Evolutionary conservation across 2,888 invertebrate species (phyloP), one percentile per base, ranked within the genome.

Genomic region (Barypeithes pellucidus): DNA sequence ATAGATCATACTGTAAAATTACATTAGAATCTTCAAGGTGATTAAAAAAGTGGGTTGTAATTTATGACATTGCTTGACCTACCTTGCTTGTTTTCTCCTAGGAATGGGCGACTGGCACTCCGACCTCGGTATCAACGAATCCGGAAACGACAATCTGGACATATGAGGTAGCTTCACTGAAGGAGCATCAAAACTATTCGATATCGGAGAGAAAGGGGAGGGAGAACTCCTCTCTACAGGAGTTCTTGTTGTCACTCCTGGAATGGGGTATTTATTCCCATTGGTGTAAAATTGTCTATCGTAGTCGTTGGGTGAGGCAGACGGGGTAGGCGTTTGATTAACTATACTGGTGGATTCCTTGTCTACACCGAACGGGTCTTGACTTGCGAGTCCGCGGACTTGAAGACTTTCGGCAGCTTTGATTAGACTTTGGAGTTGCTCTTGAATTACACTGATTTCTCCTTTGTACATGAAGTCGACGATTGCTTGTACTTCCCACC

Each of bases 391-490:
- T 3, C 95, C 95, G 20, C 94, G 91, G 76, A 95, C 93, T 85
- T 96, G 95, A 75, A 96, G 88, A 65, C 94, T 94, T 83, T 96
- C 95, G 0, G 96, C 96, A 2, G 95, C 95, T 81, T 94, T 93
- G 81, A 96, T 94, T 79, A 97, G 89, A 11, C 92, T 92, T 69
- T 93, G 91, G 24, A 96, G 88, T 76, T 95, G 94, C 83, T 95
- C 95, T 81, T 95, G 94, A 7, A 93, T 92, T 63, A 96, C 95
- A 78, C 94, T 94, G 80, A 96, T 95, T 87, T 96, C 95, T 43
- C 96, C 96, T 79, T 94, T 93, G 87, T 97, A 97, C 95, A 96
- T 96, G 84, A 96, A 97, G 87, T 95, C 95, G 75, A 96, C 93
- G 75, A 96, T 93, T 39, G 95, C 94, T 82, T 95, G 94, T 76